Conservation (phyloP, 1,140 invertebrate species). For the Limonius californicus region DNA sequence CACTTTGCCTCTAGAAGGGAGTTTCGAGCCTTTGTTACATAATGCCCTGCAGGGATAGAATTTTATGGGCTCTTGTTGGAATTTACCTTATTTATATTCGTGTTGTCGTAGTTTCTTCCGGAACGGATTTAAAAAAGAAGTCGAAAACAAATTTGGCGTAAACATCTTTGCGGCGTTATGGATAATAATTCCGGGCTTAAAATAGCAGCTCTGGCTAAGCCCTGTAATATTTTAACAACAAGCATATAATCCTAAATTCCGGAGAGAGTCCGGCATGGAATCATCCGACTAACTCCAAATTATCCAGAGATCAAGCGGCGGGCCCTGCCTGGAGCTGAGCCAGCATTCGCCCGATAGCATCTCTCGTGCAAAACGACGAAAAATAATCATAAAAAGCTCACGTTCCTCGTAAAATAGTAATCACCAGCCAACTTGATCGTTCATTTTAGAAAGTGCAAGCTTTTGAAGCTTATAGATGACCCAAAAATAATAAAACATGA, state of each 20-base stretch:
- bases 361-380: constrained; percentile 6
- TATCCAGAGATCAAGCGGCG: constrained; percentile 6
- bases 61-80: background rate
- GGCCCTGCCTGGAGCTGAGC: constrained; percentile 1
- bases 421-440: constrained; percentile 6
- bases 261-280: background rate
- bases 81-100: background rate
- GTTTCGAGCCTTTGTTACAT: background rate
- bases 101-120: background rate
- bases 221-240: background rate
- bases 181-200: background rate
- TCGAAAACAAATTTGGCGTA: background rate
- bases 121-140: background rate
- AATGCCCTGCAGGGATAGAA: background rate
- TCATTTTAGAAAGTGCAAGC: constrained; percentile 13
- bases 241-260: constrained; percentile 1
- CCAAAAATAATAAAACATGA: constrained; percentile 5
- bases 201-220: background rate
- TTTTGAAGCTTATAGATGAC: constrained; percentile 5
- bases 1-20: background rate
- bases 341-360: constrained; percentile 2
- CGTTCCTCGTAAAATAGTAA: constrained; percentile 11
- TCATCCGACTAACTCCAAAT: background rate
- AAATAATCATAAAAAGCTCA: constrained; percentile 5
- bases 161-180: background rate